phyloP scores from a whole-genome alignment of 2,113 vertebrate species.

The Garra rufa region DNA sequence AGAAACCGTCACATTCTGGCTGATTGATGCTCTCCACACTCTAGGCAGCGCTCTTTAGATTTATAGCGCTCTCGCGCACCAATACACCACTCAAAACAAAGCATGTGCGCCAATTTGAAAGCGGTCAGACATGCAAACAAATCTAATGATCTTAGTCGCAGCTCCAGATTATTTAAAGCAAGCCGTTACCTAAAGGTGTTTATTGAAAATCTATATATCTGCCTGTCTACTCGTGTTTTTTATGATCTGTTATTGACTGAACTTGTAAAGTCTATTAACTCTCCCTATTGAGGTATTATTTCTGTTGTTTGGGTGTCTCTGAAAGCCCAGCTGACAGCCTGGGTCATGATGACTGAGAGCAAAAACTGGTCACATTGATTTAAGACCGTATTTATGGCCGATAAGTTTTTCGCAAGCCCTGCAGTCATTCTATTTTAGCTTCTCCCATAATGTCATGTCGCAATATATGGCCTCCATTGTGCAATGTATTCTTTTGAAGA shows the following conservation, averaged over 20 bases:
- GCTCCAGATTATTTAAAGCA: conserved; percentile 11
- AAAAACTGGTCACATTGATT: conserved; percentile 40
- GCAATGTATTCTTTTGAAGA: conserved; percentile 1
- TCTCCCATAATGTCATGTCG: not conserved
- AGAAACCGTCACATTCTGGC: conserved; percentile 1
- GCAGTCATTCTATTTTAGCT: conserved; percentile 9
- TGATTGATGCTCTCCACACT: conserved; percentile 45
- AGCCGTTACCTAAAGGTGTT: conserved; percentile 1
- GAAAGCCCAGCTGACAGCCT: not conserved
- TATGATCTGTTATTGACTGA: conserved; percentile 18
- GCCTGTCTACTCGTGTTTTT: not conserved
- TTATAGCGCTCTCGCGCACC: conserved; percentile 3
- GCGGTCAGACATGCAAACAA: conserved; percentile 12
- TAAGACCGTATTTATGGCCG: conserved; percentile 20
- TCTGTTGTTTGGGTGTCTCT: not conserved
- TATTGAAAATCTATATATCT: conserved; percentile 2
- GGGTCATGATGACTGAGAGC: conserved; percentile 1
- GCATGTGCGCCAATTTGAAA: not conserved
- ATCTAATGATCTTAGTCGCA: conserved; percentile 9
- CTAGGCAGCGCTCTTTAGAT: conserved; percentile 35
- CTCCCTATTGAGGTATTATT: not conserved
- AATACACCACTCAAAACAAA: conserved; percentile 19
- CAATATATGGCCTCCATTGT: not conserved
- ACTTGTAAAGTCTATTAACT: conserved; percentile 19
- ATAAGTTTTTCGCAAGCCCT: conserved; percentile 7